A percentile compares a stretch with the other conserved stretches of the same genome.
phyloP scores from a whole-genome alignment of 2,797 vertebrate genomes.

The Knipowitschia caucasica region DNA sequence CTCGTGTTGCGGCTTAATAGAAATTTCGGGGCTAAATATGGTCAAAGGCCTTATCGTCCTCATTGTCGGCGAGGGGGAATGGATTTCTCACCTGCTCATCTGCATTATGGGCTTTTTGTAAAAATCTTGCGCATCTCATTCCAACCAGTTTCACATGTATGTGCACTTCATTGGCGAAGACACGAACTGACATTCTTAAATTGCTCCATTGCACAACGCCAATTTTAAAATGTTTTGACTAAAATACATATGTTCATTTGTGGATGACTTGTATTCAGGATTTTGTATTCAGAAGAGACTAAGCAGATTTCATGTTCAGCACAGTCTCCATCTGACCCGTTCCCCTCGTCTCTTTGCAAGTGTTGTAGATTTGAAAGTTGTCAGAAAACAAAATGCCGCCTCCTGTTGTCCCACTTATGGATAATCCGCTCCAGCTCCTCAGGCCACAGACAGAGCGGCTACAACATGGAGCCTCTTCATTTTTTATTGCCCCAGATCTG shows the following conservation, averaged over 20 bases:
- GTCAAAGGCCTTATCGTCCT: slow-evolving; percentile 55
- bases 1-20: slow-evolving; percentile 74
- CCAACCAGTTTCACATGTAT: slow-evolving; percentile 33
- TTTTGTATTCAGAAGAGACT: too few species aligned
- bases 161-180: slow-evolving; percentile 10
- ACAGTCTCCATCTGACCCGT: neutral
- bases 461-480: slow-evolving; percentile 55
- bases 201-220: slow-evolving; percentile 8
- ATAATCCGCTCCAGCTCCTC: slow-evolving; percentile 38
- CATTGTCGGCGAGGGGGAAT: slow-evolving; percentile 55
- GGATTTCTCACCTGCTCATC: slow-evolving; percentile 51
- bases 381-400: neutral
- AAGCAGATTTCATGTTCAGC: too few species aligned
- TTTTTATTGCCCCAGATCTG: slow-evolving; percentile 68
- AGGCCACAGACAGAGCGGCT: slow-evolving; percentile 47
- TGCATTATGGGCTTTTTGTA: slow-evolving; percentile 31
- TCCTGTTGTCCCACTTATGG: slow-evolving; percentile 41
- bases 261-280: too few species aligned
- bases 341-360: neutral
- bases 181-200: slow-evolving; percentile 20
- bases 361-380: neutral
- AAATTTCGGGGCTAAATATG: slow-evolving; percentile 69
- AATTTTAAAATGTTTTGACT: neutral
- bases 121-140: slow-evolving; percentile 22
- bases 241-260: neutral